Conservation (phyloP, 92 coral and sea anemone genomes). For the Epizoanthus illoricatus region DNA sequence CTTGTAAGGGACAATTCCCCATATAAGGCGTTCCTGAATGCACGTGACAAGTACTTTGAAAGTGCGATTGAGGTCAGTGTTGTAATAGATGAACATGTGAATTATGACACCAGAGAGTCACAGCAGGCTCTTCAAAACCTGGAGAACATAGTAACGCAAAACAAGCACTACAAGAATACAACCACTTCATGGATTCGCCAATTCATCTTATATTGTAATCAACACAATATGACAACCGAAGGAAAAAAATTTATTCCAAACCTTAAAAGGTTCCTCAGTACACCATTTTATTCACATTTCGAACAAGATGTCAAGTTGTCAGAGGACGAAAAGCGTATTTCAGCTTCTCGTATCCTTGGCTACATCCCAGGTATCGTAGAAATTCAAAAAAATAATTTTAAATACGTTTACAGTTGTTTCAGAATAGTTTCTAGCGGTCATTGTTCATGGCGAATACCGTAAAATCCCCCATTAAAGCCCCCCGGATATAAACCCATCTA, state of each 20-base stretch:
- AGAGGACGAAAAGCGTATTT: conserved; percentile 39
- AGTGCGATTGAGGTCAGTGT: conserved; percentile 54
- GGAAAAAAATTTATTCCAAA: conserved; percentile 8
- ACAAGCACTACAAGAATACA: conserved; percentile 52
- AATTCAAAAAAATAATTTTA: too few relatives aligned
- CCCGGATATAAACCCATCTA: too few relatives aligned
- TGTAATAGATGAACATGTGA: conserved; percentile 42
- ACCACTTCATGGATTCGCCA: conserved; percentile 66
- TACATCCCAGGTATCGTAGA: conserved; percentile 49
- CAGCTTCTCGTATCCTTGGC: conserved; percentile 66
- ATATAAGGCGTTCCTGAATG: conserved; percentile 50
- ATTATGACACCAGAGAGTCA: conserved; percentile 45
- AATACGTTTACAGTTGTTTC: too few relatives aligned
- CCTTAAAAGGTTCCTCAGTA: conserved; percentile 19
- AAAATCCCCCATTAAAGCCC: too few relatives aligned
- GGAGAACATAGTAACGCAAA: conserved; percentile 43
- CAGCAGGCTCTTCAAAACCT: conserved; percentile 59
- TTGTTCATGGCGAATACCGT: too few relatives aligned
- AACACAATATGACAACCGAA: conserved; percentile 15
- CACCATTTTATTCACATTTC: conserved; percentile 29
- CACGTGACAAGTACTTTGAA: conserved; percentile 54
- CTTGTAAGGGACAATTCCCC: conserved; percentile 67
- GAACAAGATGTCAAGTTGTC: conserved; percentile 59
- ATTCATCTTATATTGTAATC: conserved; percentile 32
- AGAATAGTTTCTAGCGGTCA: too few relatives aligned